A percentile compares a stretch with the other conserved stretches of the same genome.
Evolutionary conservation across 2,888 invertebrate species (phyloP).

Genomic region (Pteria penguin): DNA sequence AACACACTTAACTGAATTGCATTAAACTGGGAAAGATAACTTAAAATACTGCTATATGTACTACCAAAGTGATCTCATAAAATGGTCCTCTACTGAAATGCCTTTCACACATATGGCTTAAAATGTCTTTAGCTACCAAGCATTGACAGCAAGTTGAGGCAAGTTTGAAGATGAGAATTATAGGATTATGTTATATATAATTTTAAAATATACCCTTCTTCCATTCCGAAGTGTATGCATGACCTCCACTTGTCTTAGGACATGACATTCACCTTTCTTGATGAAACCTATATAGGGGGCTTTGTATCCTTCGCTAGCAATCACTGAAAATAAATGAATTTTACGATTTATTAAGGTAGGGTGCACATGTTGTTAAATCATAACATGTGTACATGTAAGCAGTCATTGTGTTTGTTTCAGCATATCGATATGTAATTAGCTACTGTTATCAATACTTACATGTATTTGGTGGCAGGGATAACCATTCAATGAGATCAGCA

Average conservation of each 20-base stretch:
- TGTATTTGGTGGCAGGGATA: constrained; percentile 76
- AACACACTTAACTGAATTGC: too few species aligned
- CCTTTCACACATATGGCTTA: too few species aligned
- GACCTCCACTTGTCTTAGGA: constrained; percentile 76
- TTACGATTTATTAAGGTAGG: neutral
- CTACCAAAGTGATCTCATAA: too few species aligned
- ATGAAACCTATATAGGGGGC: constrained; percentile 78
- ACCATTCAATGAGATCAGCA: constrained; percentile 76
- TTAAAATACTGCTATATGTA: too few species aligned
- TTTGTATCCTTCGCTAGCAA: constrained; percentile 78
- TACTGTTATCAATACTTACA: constrained; percentile 65
- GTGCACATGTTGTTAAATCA: neutral
- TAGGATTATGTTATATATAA: too few species aligned
- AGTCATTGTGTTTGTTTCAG: too few species aligned
- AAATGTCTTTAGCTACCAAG: too few species aligned
- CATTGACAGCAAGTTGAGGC: too few species aligned
- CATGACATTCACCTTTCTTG: constrained; percentile 77
- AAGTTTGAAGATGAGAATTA: too few species aligned
- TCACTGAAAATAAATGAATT: constrained; percentile 71
- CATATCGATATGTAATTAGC: too few species aligned
- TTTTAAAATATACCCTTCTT: constrained; percentile 74
- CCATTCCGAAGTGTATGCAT: constrained; percentile 70
- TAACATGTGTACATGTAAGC: neutral
- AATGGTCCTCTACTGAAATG: too few species aligned
- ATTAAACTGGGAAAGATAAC: too few species aligned